A percentile compares a stretch with the other conserved stretches of the same genome.
Conservation (phyloP, 2,113 vertebrate species). For the Emydura subglobosa region DNA sequence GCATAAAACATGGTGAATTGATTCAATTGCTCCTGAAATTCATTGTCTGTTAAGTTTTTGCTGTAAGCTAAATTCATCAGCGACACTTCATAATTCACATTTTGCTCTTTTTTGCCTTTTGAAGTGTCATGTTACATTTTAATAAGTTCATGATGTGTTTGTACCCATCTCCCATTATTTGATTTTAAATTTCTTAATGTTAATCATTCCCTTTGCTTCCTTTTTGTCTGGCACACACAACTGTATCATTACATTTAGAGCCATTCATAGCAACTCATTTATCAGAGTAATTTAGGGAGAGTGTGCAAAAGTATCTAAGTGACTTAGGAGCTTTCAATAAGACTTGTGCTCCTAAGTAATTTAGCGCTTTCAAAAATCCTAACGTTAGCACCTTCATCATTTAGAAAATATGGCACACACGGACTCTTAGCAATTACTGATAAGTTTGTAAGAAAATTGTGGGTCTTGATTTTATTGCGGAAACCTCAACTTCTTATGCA, state of each 20-base stretch:
- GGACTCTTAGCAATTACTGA: background rate
- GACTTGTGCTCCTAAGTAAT: background rate
- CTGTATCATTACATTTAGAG: background rate
- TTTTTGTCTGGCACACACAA: fast-evolving
- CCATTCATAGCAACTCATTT: background rate
- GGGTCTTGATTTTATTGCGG: background rate
- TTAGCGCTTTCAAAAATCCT: background rate
- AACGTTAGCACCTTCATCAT: background rate
- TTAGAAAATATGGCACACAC: background rate
- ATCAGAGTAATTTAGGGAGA: fast-evolving
- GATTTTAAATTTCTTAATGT: background rate
- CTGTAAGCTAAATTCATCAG: background rate
- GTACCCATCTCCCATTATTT: background rate
- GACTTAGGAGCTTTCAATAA: background rate
- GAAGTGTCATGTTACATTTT: background rate
- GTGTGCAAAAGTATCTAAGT: background rate
- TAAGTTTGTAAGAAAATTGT: background rate
- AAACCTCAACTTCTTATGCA: background rate
- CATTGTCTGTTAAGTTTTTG: background rate
- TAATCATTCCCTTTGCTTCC: background rate
- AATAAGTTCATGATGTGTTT: background rate
- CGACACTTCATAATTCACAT: background rate
- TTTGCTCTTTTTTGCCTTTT: background rate
- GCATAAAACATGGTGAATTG: background rate
- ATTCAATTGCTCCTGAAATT: background rate